Conservation (phyloP, 2,888 invertebrate species). For the Diogma glabrata region DNA sequence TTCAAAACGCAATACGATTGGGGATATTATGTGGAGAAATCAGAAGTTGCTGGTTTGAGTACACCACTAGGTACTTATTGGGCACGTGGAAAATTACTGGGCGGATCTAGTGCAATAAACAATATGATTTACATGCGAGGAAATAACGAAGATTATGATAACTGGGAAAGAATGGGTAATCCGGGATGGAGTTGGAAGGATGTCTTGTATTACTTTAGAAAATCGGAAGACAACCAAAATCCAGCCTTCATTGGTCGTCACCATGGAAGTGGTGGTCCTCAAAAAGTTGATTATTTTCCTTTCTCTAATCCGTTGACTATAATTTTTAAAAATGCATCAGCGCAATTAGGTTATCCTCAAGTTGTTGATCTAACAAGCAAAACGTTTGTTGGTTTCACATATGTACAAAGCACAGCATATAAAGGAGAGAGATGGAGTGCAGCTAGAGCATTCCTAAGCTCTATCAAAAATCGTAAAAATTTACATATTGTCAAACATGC, state of each 20-base stretch:
- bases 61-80: constrained; percentile 34
- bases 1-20: constrained; percentile 26
- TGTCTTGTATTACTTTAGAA: constrained; percentile 55
- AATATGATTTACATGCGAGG: constrained; percentile 55
- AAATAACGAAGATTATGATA: constrained; percentile 47
- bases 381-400: constrained; percentile 53
- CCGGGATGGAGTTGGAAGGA: constrained; percentile 56
- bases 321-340: constrained; percentile 49
- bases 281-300: constrained; percentile 45
- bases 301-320: constrained; percentile 36
- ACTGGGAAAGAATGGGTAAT: constrained; percentile 38
- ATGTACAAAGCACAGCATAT: constrained; percentile 53
- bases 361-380: constrained; percentile 51
- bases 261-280: constrained; percentile 47
- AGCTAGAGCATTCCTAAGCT: constrained; percentile 55
- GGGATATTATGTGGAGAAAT: constrained; percentile 39
- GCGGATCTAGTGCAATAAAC: constrained; percentile 52
- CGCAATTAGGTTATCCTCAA: constrained; percentile 49
- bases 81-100: constrained; percentile 50
- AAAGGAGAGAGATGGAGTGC: constrained; percentile 59
- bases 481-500: constrained; percentile 24
- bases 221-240: constrained; percentile 50
- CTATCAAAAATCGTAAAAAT: constrained; percentile 27
- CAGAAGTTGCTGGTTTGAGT: constrained; percentile 32
- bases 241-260: constrained; percentile 39